Evolutionary conservation across 2,113 vertebrate species (phyloP).

Genomic region (Syrmaticus mikado): DNA sequence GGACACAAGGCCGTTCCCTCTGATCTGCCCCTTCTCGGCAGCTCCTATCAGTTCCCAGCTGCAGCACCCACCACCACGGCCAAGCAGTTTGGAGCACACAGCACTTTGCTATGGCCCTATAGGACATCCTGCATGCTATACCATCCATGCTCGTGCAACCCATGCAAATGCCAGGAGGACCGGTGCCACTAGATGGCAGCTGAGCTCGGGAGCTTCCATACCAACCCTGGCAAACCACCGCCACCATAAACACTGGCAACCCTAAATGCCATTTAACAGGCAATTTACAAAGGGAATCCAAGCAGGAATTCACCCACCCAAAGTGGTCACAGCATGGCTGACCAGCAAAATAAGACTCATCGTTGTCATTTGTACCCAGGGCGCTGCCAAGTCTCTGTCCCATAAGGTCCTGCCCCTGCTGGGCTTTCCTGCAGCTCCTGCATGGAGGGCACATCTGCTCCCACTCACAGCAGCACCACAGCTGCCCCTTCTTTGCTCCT

Average conservation of each 20-base stretch:
- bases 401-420: neutral
- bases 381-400: neutral
- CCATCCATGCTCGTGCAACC: rapidly evolving
- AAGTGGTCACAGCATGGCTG: rapidly evolving
- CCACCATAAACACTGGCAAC: neutral
- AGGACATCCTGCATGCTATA: rapidly evolving
- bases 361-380: rapidly evolving
- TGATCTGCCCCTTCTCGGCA: neutral
- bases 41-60: neutral
- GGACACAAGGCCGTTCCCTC: neutral
- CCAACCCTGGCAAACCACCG: neutral
- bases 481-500: neutral
- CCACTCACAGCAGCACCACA: rapidly evolving
- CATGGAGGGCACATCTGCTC: neutral
- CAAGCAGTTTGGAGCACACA: rapidly evolving
- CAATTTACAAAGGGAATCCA: neutral
- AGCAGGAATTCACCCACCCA: rapidly evolving
- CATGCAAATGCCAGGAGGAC: neutral
- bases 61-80: neutral
- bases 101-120: rapidly evolving
- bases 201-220: neutral
- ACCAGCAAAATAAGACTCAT: neutral
- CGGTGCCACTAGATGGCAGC: constrained; percentile 24
- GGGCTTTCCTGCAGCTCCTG: neutral
- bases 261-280: neutral